Evolutionary conservation across 2,797 vertebrate species (phyloP), one percentile per base, ranked within the genome.

Genomic region (Sebastes vulpes): DNA sequence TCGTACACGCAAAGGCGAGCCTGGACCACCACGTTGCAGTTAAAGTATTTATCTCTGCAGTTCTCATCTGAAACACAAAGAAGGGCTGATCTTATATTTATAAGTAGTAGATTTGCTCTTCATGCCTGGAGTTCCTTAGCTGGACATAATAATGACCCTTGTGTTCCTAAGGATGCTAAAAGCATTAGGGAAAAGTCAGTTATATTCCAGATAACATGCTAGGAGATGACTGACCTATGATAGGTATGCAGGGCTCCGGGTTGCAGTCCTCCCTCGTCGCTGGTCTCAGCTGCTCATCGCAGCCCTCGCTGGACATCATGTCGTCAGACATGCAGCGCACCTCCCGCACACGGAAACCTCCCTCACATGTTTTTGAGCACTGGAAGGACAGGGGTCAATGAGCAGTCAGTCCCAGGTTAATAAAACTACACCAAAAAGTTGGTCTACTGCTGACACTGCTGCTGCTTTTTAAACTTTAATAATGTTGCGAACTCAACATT

Each of bases 11-110:
- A 99, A 29, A 99, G 97, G 9, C 98, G 97, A 5, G 98, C 98
- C 91, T 99, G 98, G 16, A 99, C 98, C 91, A 99, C 98, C 92
- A 99, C 97, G 0, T 98, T 98, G 94, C 98, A 99, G 92, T 99
- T 99, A 93, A 97, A 98, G 90, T 98, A 97, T 74, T 97, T 97
- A 77, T 99, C 98, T 90, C 95, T 95, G 95, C 98, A 99, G 89
- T 97, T 98, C 68, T 98, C 98, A 79, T 99, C 98, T 99, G 95
- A 73, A 84, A 87, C 6, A 72, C 25, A 76, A 77, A 29, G 9
- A 59, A 35, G 20, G 2, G 9, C 9, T 48, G 3, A 52, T 25
- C 6, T 52, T 23, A 10, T 31, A 58, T 65, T 57, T 35, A 1
- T 9, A 5, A 48, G 2, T 28, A 26, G 4, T 18, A 38, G 11